Evolutionary conservation across 2,797 vertebrate species (phyloP).

Genomic region (Trachurus trachurus): DNA sequence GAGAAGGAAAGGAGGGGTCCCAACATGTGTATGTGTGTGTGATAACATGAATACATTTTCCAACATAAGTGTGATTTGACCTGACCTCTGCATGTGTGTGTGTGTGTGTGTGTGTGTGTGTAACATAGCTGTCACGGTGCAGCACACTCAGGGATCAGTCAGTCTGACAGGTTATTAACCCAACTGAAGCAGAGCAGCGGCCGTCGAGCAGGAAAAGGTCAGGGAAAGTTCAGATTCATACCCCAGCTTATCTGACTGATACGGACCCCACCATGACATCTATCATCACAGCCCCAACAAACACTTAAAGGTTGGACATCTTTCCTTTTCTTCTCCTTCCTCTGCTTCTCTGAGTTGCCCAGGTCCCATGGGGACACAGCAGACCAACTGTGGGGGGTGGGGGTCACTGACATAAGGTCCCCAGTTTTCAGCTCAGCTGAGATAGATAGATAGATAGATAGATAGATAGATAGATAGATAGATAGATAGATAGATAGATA

Average conservation of each 20-base stretch:
- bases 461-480: no score
- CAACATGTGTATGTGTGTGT: background rate
- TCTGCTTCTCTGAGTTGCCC: background rate
- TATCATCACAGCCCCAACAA: background rate
- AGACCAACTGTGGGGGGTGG: constrained; percentile 27
- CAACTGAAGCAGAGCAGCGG: constrained; percentile 36
- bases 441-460: background rate
- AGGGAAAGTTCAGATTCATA: constrained; percentile 62
- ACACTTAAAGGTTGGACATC: constrained; percentile 2
- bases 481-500: no score
- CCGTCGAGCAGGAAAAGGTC: constrained; percentile 53
- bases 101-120: background rate
- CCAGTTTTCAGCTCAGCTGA: background rate
- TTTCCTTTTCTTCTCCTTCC: background rate
- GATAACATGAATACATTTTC: background rate
- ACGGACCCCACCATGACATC: background rate
- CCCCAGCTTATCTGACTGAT: constrained; percentile 32
- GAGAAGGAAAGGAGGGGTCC: background rate
- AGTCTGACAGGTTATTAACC: constrained; percentile 71
- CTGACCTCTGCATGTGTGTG: constrained; percentile 4
- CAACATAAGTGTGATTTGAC: background rate
- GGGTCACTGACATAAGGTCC: constrained; percentile 22
- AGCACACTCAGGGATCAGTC: constrained; percentile 51
- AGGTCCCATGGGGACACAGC: no score
- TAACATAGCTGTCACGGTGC: constrained; percentile 29